These are phyloP conservation scores for Hypolimnas misippus DNA, from an alignment of 2,888 invertebrate species.

Conservation along the genomic window DNA sequence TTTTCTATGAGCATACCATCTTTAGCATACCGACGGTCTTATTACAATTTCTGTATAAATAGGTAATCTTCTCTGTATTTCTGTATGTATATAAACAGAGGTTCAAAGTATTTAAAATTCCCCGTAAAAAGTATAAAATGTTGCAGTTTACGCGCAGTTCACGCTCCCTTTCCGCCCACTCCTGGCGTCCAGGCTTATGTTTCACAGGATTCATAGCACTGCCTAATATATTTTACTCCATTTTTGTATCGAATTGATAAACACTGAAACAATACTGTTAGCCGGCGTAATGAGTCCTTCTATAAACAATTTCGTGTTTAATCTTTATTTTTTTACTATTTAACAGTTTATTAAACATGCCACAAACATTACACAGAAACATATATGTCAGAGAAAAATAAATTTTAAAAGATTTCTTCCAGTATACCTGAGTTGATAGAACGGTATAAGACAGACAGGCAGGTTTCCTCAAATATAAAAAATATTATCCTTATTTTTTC, in stretches of 20 bases:
- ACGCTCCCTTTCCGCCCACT: conserved; percentile 26
- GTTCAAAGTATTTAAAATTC: conserved; percentile 14
- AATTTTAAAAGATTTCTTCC: no score
- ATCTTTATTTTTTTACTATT: no score
- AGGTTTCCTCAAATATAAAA: no score
- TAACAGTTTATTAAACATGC: no score
- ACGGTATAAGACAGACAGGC: no score
- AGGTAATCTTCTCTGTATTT: conserved; percentile 1
- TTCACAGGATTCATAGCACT: not conserved
- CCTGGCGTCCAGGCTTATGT: not conserved
- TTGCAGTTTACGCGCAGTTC: conserved; percentile 26
- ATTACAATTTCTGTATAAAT: not conserved
- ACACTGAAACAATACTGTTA: not conserved
- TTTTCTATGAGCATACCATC: no score
- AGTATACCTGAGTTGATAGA: no score
- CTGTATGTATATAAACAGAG: conserved; percentile 4
- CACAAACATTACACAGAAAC: no score
- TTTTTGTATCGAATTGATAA: not conserved
- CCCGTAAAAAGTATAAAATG: conserved; percentile 23
- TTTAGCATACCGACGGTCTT: not conserved
- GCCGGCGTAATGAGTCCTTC: no score
- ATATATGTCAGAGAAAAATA: no score
- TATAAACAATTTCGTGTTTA: no score
- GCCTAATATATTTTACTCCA: not conserved
- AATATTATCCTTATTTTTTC: no score